phyloP scores from a whole-genome alignment of 2,888 invertebrate genomes.

The Euproctis similis region DNA sequence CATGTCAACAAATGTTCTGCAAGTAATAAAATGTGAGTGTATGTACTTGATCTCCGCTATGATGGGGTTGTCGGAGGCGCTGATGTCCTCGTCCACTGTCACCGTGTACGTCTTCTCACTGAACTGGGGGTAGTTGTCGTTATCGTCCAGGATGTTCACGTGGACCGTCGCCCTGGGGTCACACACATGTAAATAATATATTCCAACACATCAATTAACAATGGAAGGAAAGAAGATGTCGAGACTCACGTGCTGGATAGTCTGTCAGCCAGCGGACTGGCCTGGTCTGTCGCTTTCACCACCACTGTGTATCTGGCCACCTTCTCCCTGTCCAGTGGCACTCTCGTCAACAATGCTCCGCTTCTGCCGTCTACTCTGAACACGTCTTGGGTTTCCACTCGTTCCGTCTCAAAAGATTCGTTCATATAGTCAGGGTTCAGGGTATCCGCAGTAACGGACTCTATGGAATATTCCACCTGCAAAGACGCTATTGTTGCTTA shows the following conservation, averaged over 20 bases:
- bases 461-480: slow-evolving; percentile 84
- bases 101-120: slow-evolving; percentile 92
- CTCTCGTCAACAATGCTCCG: slow-evolving; percentile 89
- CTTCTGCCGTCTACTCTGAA: slow-evolving; percentile 91
- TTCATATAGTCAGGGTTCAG: slow-evolving; percentile 41
- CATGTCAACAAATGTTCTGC: no score
- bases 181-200: no score
- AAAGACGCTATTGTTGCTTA: slow-evolving; percentile 10
- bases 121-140: slow-evolving; percentile 96
- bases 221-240: no score
- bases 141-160: slow-evolving; percentile 89
- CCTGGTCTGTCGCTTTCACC: slow-evolving; percentile 90
- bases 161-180: slow-evolving; percentile 82
- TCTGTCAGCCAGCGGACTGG: slow-evolving; percentile 85
- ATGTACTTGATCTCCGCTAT: slow-evolving; percentile 74
- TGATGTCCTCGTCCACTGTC: slow-evolving; percentile 91
- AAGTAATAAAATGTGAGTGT: no score
- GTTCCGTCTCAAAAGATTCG: slow-evolving; percentile 46
- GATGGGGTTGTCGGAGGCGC: slow-evolving; percentile 87
- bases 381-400: slow-evolving; percentile 79
- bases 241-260: slow-evolving; percentile 80
- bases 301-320: slow-evolving; percentile 89
- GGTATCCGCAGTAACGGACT: slow-evolving; percentile 78
- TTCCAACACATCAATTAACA: neutral
- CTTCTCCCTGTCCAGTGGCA: slow-evolving; percentile 89